Evolutionary conservation across 2,797 vertebrate species (phyloP).

Genomic region (Eremophila alpestris): DNA sequence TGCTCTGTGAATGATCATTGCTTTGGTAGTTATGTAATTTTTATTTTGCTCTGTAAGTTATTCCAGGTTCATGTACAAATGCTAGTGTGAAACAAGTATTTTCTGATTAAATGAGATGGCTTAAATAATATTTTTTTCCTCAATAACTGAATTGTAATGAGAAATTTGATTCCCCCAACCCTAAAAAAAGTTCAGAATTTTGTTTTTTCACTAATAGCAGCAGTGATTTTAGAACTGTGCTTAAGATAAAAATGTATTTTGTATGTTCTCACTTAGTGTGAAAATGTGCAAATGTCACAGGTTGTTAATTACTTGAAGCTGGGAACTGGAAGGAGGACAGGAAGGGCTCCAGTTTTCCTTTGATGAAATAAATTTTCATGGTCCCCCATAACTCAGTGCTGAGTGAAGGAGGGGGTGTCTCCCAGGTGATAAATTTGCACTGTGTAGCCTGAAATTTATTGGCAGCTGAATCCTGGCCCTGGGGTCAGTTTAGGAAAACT

Average conservation of each 20-base stretch:
- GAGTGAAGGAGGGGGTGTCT: neutral
- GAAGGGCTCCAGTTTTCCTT: neutral
- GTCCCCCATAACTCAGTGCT: neutral
- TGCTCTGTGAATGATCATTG: neutral
- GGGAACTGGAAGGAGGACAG: neutral
- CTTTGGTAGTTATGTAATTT: neutral
- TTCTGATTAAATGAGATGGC: neutral
- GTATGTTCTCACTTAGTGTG: neutral
- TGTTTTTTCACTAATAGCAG: neutral
- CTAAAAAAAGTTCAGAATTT: neutral
- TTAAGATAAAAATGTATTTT: neutral
- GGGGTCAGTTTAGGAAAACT: constrained; percentile 22
- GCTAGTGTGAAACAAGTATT: neutral
- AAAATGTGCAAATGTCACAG: constrained; percentile 14
- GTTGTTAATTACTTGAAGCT: constrained; percentile 20
- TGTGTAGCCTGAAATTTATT: neutral
- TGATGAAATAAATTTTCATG: neutral
- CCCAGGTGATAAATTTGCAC: constrained; percentile 31
- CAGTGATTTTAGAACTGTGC: neutral
- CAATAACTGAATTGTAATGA: neutral
- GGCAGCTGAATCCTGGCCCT: neutral
- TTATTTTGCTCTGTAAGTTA: neutral
- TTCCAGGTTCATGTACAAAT: neutral
- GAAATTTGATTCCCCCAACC: neutral
- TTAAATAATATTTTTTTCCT: neutral